A percentile compares a stretch with the other conserved stretches of the same genome.
These are phyloP conservation scores for Tenrec ecaudatus DNA, from an alignment of 2,113 vertebrate species.

Conservation along the genomic window DNA sequence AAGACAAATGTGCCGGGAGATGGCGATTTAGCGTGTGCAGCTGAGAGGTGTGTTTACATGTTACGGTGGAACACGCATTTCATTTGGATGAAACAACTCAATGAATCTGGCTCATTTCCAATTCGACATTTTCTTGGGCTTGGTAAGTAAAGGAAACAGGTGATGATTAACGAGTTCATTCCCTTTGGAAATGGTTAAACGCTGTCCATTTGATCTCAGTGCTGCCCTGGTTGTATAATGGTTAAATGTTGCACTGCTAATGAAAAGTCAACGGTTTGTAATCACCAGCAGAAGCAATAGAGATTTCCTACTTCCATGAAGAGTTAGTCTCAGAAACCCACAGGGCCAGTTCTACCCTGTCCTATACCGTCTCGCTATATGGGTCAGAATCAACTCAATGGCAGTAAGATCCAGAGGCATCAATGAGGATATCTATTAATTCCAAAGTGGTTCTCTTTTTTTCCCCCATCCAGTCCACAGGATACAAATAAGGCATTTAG, in stretches of 20 bases:
- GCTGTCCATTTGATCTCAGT: background rate
- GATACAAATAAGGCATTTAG: background rate
- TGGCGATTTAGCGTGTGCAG: background rate
- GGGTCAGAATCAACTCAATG: background rate
- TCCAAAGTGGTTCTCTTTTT: constrained; percentile 5
- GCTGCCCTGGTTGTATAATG: no score
- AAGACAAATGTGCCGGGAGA: background rate
- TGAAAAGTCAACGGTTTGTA: no score
- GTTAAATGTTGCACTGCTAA: no score
- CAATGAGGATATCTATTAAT: background rate
- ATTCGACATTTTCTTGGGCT: background rate
- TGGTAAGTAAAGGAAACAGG: background rate
- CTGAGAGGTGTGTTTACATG: background rate
- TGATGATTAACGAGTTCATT: background rate
- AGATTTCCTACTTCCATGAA: no score
- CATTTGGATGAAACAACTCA: background rate
- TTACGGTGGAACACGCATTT: background rate
- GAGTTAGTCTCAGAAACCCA: no score
- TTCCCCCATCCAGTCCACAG: background rate
- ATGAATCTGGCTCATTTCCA: background rate
- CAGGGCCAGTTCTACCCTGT: no score
- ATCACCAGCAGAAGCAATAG: no score
- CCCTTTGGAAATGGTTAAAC: background rate
- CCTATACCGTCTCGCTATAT: no score
- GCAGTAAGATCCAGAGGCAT: no score